phyloP scores from a whole-genome alignment of 2,113 vertebrate genomes.

The Regulus satrapa region DNA sequence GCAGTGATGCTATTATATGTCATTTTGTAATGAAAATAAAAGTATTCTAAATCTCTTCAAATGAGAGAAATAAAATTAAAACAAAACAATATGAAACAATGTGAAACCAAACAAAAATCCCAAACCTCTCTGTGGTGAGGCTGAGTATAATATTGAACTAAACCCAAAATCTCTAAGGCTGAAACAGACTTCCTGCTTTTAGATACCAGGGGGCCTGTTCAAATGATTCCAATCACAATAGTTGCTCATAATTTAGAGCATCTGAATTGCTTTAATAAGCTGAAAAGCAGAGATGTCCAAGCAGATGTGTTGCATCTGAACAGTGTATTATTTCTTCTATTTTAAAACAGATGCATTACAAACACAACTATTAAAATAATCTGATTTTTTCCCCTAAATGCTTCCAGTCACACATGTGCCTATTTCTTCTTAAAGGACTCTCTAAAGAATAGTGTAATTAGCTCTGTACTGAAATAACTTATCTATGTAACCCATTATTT shows the following conservation, averaged over 20 bases:
- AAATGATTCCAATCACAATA: neutral
- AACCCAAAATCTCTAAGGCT: neutral
- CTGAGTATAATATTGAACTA: neutral
- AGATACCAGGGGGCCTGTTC: neutral
- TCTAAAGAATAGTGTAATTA: neutral
- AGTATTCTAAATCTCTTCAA: neutral
- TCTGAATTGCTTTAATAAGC: neutral
- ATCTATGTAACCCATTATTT: neutral
- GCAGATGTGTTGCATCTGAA: slow-evolving; percentile 19
- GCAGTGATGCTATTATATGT: neutral
- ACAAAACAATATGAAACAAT: neutral
- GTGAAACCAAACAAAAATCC: neutral
- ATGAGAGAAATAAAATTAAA: neutral
- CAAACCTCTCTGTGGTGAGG: neutral
- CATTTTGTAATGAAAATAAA: neutral
- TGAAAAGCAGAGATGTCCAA: neutral
- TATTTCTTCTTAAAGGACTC: neutral
- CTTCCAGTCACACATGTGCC: neutral
- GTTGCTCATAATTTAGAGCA: neutral
- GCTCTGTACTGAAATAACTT: neutral
- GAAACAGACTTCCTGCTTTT: neutral
- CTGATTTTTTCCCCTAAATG: neutral
- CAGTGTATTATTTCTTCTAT: neutral
- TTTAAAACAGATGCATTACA: slow-evolving; percentile 14
- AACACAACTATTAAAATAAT: neutral